Evolutionary conservation across 1,140 invertebrate species (phyloP), one percentile per base, ranked within the genome.

Genomic region (Diorhabda elongata): DNA sequence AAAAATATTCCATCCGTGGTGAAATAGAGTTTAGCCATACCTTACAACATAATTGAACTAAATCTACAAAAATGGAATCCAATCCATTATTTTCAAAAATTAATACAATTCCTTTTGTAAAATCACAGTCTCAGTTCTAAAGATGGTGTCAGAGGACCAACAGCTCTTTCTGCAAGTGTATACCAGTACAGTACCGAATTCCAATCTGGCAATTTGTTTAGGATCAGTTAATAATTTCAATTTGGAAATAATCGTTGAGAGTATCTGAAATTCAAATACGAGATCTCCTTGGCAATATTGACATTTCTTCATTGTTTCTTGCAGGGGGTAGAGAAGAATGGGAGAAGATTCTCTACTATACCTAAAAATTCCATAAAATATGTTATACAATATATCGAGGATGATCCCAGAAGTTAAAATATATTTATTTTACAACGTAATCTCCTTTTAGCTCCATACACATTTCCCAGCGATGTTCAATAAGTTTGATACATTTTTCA

Each of bases 111-210:
- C 92, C 5, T 87, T 84, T 83, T 94, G 92, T 73, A 95, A 87
- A 71, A 94, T 79, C 56, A 92, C 86, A 69, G 84, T 83, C 82
- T 95, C 93, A 71, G 89, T 85, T 68, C 89, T 86, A 70, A 87
- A 84, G 43, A 81, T 84, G 73, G 91, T 89, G 6, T 85, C 85
- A 3, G 85, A 81, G 59, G 87, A 86, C 93, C 93, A 96, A 80
- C 93, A 96, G 79, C 91, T 94, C 73, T 86, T 85, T n/a, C 85
- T 80, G 78, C 93, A 96, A 2, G 92, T 92, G 74, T 90, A 95
- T 26, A 95, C 80, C 44, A 93, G 80, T 5, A 93, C 88, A 44
- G 91, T 93, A 5, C 93, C 91, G 80, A 91, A 95, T 80, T 96
- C 93, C 44, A 94, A 83, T 7, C 86, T 82, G 3, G 81, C 75